phyloP scores from a whole-genome alignment of 53 echinoderm and acorn worm species.

The Mesocentrotus franciscanus region DNA sequence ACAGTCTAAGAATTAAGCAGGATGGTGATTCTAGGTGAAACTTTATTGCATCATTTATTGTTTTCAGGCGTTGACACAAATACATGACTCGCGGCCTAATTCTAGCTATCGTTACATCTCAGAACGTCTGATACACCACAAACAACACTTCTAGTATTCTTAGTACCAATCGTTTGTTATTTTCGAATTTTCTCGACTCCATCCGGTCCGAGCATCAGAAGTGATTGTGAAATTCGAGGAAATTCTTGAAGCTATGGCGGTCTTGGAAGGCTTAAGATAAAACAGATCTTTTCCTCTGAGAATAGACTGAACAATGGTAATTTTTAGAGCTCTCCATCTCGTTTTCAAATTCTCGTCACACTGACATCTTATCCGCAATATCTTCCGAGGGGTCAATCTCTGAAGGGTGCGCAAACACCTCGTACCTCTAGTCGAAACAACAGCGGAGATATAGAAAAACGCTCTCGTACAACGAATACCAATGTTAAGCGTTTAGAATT shows the following conservation, averaged over 20 bases:
- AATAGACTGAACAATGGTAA: neutral
- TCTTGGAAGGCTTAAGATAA: neutral
- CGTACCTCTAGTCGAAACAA: neutral
- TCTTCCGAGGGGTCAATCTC: neutral
- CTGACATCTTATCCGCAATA: conserved; percentile 18
- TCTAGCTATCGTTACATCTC: neutral
- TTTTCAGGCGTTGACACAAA: neutral
- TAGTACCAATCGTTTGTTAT: neutral
- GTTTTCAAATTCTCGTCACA: neutral
- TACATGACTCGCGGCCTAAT: neutral
- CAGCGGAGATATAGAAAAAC: neutral
- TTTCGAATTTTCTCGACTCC: neutral
- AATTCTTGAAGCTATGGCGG: neutral
- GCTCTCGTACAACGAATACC: neutral
- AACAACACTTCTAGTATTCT: neutral
- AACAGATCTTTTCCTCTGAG: neutral
- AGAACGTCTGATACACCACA: neutral
- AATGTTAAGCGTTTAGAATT: too few relatives aligned
- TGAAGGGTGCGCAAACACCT: neutral
- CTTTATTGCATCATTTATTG: neutral
- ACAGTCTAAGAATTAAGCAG: neutral
- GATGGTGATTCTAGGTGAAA: neutral
- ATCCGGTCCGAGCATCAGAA: neutral
- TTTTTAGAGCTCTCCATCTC: conserved; percentile 6
- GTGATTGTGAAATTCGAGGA: conserved; percentile 19